Evolutionary conservation across 1,140 invertebrate species (phyloP), one percentile per base, ranked within the genome.

Genomic region (Penaeus indicus): DNA sequence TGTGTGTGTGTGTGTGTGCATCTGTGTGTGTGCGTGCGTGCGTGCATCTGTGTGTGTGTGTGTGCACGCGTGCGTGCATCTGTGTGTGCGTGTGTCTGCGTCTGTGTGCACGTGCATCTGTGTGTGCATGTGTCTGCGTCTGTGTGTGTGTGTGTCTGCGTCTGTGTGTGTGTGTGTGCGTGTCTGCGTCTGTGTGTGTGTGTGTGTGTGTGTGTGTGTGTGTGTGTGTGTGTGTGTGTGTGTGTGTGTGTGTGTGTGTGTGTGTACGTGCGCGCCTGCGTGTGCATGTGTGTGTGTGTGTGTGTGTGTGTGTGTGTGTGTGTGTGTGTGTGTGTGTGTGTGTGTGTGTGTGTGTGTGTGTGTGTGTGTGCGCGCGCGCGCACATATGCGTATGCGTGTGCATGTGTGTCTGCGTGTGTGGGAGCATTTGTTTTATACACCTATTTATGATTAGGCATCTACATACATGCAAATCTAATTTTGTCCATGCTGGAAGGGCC

Each of bases 101-200:
- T 54, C 0, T 54, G 10, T 54, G 10, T 54, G 10, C 16, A 16
- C 2, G 10, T 54, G 10, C 16, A 16, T 54, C 0, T 54, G 10
- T 54, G 10, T 54, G 10, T 16, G 10, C 2, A 16, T 54, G 10
- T 54, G 16, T 54, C 3, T 32, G 22, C 18, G 22, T 72, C 1
- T 25, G 10, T 13, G 1, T 75, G 3, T 32, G 5, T 75, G 7
- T 75, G 3, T 75, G 5, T 27, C 3, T 81, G 61, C 62, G 62
- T 81, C 19, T 81, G 61, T 81, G 42, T 81, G 61, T 81, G 61
- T 81, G 61, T 81, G 61, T 81, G 13, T 81, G 61, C 62, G 47
- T 81, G 61, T 81, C 27, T 81, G 61, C 62, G 61, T 81, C 27
- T 81, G 61, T 61, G 22, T 54, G 27, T 81, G 61, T 80, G 61